phyloP scores from a whole-genome alignment of 2,888 invertebrate species.

The Octodonta nipae region DNA sequence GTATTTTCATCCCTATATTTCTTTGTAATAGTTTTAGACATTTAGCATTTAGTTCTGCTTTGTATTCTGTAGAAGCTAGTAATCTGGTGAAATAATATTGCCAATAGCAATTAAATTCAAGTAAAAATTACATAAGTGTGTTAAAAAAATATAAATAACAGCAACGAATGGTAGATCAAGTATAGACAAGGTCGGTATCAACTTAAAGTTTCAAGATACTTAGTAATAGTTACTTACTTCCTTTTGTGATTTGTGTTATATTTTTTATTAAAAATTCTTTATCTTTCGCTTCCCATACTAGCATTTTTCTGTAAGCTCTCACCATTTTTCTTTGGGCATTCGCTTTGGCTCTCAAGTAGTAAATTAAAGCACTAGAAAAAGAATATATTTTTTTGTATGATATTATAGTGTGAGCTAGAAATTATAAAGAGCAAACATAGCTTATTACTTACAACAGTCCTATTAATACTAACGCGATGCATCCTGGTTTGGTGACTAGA shows the following conservation, averaged over 20 bases:
- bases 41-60: too few relatives aligned
- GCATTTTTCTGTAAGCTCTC: conserved; percentile 47
- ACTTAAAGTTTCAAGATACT: too few relatives aligned
- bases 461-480: conserved; percentile 45
- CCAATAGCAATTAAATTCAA: too few relatives aligned
- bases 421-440: neutral
- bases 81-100: too few relatives aligned
- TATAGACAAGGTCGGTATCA: too few relatives aligned
- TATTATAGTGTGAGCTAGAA: neutral
- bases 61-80: too few relatives aligned
- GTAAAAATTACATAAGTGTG: too few relatives aligned
- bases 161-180: too few relatives aligned
- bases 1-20: too few relatives aligned
- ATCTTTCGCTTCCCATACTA: conserved; percentile 52
- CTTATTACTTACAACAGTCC: conserved; percentile 41
- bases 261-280: conserved; percentile 54
- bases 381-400: neutral
- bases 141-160: too few relatives aligned
- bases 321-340: conserved; percentile 49
- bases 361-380: conserved; percentile 43
- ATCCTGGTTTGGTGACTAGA: conserved; percentile 46
- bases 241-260: conserved; percentile 47
- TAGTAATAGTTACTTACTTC: conserved; percentile 39
- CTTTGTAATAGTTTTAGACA: too few relatives aligned
- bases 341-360: conserved; percentile 49